Base-by-base conservation (phyloP, 2,113 vertebrate species). In the Entelurus aequoreus region DNA sequence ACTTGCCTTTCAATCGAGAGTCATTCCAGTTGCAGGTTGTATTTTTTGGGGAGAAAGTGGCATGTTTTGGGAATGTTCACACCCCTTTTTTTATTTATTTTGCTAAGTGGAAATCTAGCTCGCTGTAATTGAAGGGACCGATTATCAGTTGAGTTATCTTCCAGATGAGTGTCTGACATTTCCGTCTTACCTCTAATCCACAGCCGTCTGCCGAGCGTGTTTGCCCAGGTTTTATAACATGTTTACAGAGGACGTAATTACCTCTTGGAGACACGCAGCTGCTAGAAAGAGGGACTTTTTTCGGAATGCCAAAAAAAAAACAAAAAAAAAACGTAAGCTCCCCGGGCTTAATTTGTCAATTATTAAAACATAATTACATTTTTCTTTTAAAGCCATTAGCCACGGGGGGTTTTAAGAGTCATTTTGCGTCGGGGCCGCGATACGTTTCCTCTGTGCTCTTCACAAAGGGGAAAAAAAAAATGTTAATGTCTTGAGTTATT, bases 281-380 rank as follows among this genome's bases (percentile, higher is more conserved):
- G 83, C 82, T 85, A 62, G 72, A 83, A 76, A 77, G 88, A 73
- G 60, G 47, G 66, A 83, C 81, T 90, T 88, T 84, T 89, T 81
- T 19, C n/a, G 19, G 78, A 78, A 83, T 79, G 78, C 77, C 79
- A 82, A n/a, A n/a, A n/a, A n/a, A n/a, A n/a, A n/a, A n/a, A n/a
- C n/a, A n/a, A n/a, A n/a, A 54, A 54, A 28, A 56, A 86, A 76
- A 54, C 35, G 66, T 74, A 83, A 81, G 72, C 79, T 76, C 80
- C 73, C 70, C 67, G n/a, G 79, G 79, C 73, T 88, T 87, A 80
- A 86, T 89, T 84, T 87, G 85, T 89, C 88, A 87, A 85, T 89
- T 88, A 88, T 85, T 79, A 80, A 84, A 88, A 87, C 77, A 84
- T 78, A 82, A 88, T 88, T 82, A 79, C 51, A 78, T 85, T 86